A percentile compares a stretch with the other conserved stretches of the same genome.
Conservation (phyloP, 1,140 invertebrate genomes). For the Rhopalosiphum padi region DNA sequence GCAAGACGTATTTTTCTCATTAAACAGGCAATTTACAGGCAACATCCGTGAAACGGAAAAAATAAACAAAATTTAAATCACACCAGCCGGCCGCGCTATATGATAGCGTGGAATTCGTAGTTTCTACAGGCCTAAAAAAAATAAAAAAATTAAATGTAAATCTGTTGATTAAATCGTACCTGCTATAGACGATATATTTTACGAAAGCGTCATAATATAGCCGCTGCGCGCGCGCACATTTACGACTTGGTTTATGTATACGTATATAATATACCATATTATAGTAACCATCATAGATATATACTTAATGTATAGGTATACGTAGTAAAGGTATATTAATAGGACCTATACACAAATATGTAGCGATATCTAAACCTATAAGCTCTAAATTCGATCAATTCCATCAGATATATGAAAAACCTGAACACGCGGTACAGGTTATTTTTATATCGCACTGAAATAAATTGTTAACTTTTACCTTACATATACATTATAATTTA, state of each 20-base stretch:
- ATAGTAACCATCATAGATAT: no score
- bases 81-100: no score
- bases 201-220: neutral
- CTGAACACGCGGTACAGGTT: neutral
- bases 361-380: neutral
- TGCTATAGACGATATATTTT: neutral
- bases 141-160: neutral
- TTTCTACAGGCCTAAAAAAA: neutral
- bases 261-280: no score
- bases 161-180: slow-evolving; percentile 21
- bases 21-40: slow-evolving; percentile 35
- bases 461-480: neutral
- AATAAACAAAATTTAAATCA: neutral
- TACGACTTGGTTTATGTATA: neutral
- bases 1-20: neutral
- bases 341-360: no score
- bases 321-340: no score
- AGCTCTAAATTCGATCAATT: neutral
- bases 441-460: neutral
- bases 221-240: neutral
- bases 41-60: slow-evolving; percentile 5
- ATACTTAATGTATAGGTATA: no score
- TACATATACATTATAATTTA: neutral
- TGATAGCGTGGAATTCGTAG: neutral
- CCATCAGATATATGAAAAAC: neutral